These are phyloP conservation scores for Onthophagus taurus DNA, from an alignment of 1,140 invertebrate genomes.

Conservation along the genomic window DNA sequence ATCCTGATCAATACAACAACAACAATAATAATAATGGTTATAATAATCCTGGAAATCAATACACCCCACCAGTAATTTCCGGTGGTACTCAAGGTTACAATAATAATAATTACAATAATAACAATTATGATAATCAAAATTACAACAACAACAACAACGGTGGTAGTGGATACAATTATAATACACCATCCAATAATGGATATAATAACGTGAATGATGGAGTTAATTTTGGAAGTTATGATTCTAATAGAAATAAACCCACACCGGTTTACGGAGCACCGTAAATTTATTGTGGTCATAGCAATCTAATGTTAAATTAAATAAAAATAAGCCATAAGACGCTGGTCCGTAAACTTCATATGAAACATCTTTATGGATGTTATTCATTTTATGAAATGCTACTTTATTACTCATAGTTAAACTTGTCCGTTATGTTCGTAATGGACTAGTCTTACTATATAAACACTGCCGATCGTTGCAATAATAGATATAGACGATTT, in stretches of 20 bases:
- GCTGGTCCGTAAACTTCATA: too few relatives aligned
- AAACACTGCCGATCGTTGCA: too few relatives aligned
- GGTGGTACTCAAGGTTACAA: conserved; percentile 4
- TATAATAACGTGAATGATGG: conserved; percentile 8
- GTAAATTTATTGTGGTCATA: not conserved
- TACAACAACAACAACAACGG: conserved; percentile 17
- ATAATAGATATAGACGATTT: too few relatives aligned
- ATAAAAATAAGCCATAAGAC: too few relatives aligned
- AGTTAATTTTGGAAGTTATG: conserved; percentile 2
- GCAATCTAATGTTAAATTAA: too few relatives aligned
- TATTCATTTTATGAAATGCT: too few relatives aligned
- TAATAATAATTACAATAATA: conserved; percentile 7
- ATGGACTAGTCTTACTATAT: too few relatives aligned
- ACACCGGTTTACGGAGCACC: conserved; percentile 5
- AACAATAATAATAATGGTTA: conserved; percentile 11
- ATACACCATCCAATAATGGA: conserved; percentile 12
- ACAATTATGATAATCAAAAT: conserved; percentile 6
- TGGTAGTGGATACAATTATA: conserved; percentile 7
- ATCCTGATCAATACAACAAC: conserved; percentile 38
- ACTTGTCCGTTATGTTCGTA: too few relatives aligned
- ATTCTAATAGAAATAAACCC: conserved; percentile 9
- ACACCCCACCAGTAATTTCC: not conserved
- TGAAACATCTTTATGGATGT: too few relatives aligned
- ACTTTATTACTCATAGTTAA: too few relatives aligned
- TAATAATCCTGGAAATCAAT: conserved; percentile 7